These are phyloP conservation scores for Choristoneura fumiferana DNA, from an alignment of 1,140 invertebrate species.

Conservation along the genomic window DNA sequence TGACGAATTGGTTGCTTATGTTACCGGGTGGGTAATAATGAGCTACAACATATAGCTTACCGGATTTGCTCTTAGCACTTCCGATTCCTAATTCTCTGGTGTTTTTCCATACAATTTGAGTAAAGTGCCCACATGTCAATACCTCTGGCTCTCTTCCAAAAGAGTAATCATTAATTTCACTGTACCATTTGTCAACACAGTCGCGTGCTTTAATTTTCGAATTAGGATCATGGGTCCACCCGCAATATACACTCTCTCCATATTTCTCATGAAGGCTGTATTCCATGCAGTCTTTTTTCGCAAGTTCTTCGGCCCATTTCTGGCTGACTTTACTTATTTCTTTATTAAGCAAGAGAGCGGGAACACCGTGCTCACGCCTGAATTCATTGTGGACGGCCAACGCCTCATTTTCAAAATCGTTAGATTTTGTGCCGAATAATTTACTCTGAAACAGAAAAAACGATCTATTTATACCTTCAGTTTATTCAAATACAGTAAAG, in stretches of 20 bases:
- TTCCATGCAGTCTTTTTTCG: conserved; percentile 83
- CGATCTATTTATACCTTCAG: no score
- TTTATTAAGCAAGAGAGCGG: conserved; percentile 71
- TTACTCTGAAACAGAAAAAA: conserved; percentile 59
- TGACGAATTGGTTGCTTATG: conserved; percentile 83
- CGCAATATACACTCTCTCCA: conserved; percentile 81
- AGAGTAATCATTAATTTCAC: conserved; percentile 82
- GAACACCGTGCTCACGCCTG: conserved; percentile 85
- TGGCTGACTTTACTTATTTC: conserved; percentile 79
- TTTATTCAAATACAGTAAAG: no score
- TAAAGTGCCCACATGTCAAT: conserved; percentile 83
- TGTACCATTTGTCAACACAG: conserved; percentile 85
- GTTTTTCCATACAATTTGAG: conserved; percentile 87
- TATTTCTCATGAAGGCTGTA: conserved; percentile 81
- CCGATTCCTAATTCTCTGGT: conserved; percentile 87
- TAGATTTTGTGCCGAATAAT: conserved; percentile 59
- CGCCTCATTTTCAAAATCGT: conserved; percentile 80
- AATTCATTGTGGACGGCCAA: conserved; percentile 89
- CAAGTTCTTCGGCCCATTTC: conserved; percentile 88
- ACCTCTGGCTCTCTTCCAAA: conserved; percentile 81
- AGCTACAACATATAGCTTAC: conserved; percentile 84
- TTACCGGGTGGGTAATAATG: conserved; percentile 93
- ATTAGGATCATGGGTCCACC: conserved; percentile 84
- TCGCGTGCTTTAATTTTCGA: conserved; percentile 82
- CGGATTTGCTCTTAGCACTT: conserved; percentile 81